phyloP scores from a whole-genome alignment of 2,113 vertebrate genomes.

The Elachura formosa region DNA sequence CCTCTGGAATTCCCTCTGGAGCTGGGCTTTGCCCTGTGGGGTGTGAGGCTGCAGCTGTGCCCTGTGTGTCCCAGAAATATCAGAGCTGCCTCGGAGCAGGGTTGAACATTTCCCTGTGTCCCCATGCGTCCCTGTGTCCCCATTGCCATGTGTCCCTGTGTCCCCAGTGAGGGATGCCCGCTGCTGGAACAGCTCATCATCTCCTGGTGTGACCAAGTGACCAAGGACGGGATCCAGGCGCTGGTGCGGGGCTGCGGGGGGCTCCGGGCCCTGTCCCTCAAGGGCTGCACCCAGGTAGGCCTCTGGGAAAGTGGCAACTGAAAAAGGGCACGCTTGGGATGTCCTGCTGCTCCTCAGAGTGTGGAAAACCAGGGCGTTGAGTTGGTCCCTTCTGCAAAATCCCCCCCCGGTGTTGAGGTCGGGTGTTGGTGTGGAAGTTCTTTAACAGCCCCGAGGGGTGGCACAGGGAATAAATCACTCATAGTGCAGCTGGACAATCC shows the following conservation, averaged over 20 bases:
- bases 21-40: background rate
- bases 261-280: conserved; percentile 91
- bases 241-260: conserved; percentile 91
- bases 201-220: conserved; percentile 99
- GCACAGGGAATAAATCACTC: too few relatives aligned
- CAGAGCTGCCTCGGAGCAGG: background rate
- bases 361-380: too few relatives aligned
- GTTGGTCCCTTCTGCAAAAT: too few relatives aligned
- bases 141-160: conserved; percentile 29
- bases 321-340: fast-evolving
- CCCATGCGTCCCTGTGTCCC: conserved; percentile 23
- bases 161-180: conserved; percentile 89
- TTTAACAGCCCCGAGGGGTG: too few relatives aligned
- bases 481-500: too few relatives aligned
- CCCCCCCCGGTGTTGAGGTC: too few relatives aligned
- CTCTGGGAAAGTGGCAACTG: fast-evolving
- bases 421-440: too few relatives aligned
- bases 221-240: conserved; percentile 95
- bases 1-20: fast-evolving
- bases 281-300: conserved; percentile 94
- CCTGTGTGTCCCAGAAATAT: background rate
- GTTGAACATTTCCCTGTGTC: background rate
- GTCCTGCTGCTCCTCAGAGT: too few relatives aligned
- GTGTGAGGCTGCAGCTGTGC: background rate
- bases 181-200: conserved; percentile 95